These are phyloP conservation scores for Orthosia gothica DNA, from an alignment of 2,888 invertebrate species.

Conservation along the genomic window DNA sequence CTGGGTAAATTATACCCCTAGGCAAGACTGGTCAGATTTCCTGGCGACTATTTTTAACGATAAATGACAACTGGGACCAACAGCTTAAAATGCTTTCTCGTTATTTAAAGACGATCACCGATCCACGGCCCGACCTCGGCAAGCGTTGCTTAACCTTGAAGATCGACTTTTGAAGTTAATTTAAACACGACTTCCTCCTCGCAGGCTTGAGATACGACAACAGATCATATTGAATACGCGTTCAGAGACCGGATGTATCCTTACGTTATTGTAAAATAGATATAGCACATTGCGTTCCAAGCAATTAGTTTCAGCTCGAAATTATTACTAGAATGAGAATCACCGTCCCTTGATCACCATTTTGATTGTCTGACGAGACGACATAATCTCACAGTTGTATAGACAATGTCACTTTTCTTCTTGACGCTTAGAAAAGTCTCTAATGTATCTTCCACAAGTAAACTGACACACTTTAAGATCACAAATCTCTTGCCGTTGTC, in stretches of 20 bases:
- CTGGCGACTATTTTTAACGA: no score
- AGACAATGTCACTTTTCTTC: conserved; percentile 9
- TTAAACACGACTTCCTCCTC: no score
- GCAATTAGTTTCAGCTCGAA: conserved; percentile 30
- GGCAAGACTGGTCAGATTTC: no score
- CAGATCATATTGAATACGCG: neutral
- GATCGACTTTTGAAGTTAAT: no score
- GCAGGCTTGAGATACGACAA: neutral
- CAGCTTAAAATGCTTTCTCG: no score
- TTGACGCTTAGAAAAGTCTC: conserved; percentile 3
- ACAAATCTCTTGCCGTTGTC: no score
- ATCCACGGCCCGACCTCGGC: no score
- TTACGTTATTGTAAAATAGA: conserved; percentile 24
- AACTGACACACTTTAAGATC: no score
- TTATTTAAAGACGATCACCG: no score
- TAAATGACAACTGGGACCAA: no score
- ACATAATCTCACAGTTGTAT: conserved; percentile 15
- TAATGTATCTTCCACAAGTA: neutral
- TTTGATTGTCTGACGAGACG: conserved; percentile 20
- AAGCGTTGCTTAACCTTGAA: no score
- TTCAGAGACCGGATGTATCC: neutral
- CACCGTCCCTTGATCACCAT: conserved; percentile 13
- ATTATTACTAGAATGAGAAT: conserved; percentile 37
- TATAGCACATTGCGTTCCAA: conserved; percentile 43
- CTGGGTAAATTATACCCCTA: no score